phyloP scores from a whole-genome alignment of 2,888 invertebrate species.

The Stomorhina lunata region DNA sequence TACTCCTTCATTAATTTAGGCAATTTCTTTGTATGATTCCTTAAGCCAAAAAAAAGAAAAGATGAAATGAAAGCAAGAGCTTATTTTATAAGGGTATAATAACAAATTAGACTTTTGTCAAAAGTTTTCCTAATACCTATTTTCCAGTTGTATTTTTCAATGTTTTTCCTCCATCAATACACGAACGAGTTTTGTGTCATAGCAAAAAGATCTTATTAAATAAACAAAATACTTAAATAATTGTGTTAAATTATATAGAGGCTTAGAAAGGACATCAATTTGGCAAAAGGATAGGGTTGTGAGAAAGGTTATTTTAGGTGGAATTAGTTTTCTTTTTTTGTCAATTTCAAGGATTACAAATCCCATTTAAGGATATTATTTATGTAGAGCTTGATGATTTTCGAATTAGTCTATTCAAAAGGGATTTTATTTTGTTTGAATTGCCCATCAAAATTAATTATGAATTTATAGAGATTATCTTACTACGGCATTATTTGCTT shows the following conservation, averaged over 20 bases:
- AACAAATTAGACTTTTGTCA: background rate
- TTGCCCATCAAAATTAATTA: background rate
- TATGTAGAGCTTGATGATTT: background rate
- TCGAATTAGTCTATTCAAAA: background rate
- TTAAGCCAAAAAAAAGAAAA: too few relatives aligned
- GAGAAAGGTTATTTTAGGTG: background rate
- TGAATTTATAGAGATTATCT: background rate
- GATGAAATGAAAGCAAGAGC: background rate
- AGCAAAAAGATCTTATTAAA: background rate
- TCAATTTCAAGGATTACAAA: background rate
- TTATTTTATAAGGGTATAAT: background rate
- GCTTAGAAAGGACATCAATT: background rate
- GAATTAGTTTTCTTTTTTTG: background rate
- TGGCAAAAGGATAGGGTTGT: too few relatives aligned
- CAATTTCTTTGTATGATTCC: conserved; percentile 3
- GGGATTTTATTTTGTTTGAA: background rate
- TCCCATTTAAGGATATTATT: background rate
- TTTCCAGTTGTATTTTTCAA: background rate
- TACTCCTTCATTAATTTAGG: background rate
- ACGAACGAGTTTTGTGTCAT: too few relatives aligned
- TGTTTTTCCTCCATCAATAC: background rate
- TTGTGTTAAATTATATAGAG: conserved; percentile 3
- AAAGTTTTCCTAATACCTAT: background rate
- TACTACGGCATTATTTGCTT: background rate
- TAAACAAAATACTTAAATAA: background rate